Base-by-base conservation (phyloP, 2,888 invertebrate genomes). In the Eilema griseolum region DNA sequence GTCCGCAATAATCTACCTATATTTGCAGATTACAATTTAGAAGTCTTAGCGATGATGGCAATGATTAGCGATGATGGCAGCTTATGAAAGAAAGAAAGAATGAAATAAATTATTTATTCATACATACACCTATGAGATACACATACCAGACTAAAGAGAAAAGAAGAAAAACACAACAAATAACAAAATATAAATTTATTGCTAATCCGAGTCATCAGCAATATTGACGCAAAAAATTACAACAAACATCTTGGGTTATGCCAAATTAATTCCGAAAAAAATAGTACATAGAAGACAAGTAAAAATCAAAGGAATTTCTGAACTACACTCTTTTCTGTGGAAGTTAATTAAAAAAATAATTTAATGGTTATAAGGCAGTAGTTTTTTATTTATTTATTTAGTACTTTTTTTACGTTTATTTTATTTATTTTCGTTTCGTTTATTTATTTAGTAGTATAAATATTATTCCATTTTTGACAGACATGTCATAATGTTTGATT, bases 1-100 rank as follows among this genome's bases (percentile, higher is more conserved):
- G 74, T 73, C 64, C 26, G 8, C 37, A 37, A 12, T 1, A 8
- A 24, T 20, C 10, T n/a, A 52, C n/a, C n/a, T 52, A 52, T 52
- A n/a, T n/a, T 52, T 52, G 2, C 7, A 52, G n/a, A 52, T n/a
- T 52, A 20, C 52, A 52, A 20, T 5, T n/a, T 2, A 62, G 23
- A 62, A 62, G 37, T 24, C 37, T 62, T 3, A 37, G 16, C 37
- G 24, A 14, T 23, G 16, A 62, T 23, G 14, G 16, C 8, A 8
- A n/a, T n/a, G n/a, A n/a, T 62, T 3, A 37, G 16, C 37, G 24
- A 14, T 23, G 16, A 62, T 23, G 14, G 16, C 8, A 8, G 52
- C n/a, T 52, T n/a, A 24, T 33, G 24, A 24, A 1, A n/a, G n/a
- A n/a, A n/a, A n/a, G n/a, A n/a, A n/a, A n/a, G n/a, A n/a, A n/a